These are phyloP conservation scores for Megaceryle torquata DNA, from an alignment of 2,113 vertebrate species.

Conservation along the genomic window DNA sequence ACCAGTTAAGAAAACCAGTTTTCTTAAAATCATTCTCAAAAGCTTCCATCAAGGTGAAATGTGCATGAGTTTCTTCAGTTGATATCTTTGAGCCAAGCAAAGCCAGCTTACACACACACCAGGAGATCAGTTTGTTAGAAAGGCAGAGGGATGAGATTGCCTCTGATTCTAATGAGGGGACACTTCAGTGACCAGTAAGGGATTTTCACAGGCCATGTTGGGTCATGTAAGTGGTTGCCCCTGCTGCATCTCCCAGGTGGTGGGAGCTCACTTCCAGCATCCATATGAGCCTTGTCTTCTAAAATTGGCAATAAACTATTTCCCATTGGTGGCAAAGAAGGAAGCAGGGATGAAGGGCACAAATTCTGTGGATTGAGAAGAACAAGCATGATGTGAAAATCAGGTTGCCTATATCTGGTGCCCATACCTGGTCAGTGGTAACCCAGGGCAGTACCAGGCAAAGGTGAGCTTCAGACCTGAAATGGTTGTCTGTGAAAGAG, in stretches of 20 bases:
- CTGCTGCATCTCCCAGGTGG: background rate
- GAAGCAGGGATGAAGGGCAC: background rate
- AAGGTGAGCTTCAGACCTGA: background rate
- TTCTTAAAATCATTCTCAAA: background rate
- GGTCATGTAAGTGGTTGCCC: background rate
- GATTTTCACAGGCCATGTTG: background rate
- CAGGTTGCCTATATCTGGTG: fast-evolving
- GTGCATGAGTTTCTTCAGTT: background rate
- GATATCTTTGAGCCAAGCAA: background rate
- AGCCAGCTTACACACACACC: background rate
- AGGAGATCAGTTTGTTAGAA: background rate
- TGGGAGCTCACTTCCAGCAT: background rate
- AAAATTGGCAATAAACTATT: background rate
- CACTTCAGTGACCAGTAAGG: background rate
- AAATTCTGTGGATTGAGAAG: background rate
- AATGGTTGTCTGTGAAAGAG: background rate
- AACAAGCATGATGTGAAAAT: background rate
- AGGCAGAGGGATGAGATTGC: background rate
- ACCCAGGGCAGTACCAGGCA: background rate
- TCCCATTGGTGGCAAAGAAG: background rate
- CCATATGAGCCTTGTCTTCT: background rate
- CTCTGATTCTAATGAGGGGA: background rate
- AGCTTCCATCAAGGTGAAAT: background rate
- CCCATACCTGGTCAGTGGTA: background rate
- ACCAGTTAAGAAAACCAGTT: background rate